Conservation (phyloP, 1,140 invertebrate genomes). For the Aphelinus atriplicis region DNA sequence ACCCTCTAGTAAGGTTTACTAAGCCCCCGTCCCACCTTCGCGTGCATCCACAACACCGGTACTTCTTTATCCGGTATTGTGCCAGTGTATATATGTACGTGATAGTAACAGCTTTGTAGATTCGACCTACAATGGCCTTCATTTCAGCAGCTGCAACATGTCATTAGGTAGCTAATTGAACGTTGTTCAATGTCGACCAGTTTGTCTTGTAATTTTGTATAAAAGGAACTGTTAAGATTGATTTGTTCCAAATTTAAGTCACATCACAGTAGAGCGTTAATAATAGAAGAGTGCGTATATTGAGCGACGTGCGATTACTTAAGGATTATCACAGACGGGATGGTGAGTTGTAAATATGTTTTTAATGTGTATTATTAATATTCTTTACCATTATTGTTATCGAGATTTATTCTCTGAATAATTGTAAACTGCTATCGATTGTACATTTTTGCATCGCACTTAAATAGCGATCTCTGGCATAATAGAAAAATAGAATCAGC, state of each 20-base stretch:
- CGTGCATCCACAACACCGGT: not conserved
- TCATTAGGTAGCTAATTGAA: constrained; percentile 53
- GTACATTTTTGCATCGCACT: constrained; percentile 47
- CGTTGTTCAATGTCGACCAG: constrained; percentile 5
- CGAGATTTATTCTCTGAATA: constrained; percentile 54
- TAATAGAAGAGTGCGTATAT: constrained; percentile 28
- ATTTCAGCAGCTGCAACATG: constrained; percentile 55
- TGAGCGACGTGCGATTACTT: constrained; percentile 52
- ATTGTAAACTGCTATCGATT: constrained; percentile 50
- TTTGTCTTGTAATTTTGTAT: constrained; percentile 59
- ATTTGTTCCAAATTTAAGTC: constrained; percentile 54
- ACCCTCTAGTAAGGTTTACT: constrained; percentile 66
- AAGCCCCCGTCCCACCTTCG: constrained; percentile 34
- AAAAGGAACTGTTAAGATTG: constrained; percentile 60
- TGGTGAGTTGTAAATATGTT: constrained; percentile 60
- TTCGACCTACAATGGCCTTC: constrained; percentile 33
- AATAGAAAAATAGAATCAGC: constrained; percentile 31
- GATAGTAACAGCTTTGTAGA: constrained; percentile 7
- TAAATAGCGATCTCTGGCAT: constrained; percentile 35
- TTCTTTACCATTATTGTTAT: constrained; percentile 55
- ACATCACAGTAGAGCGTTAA: constrained; percentile 48
- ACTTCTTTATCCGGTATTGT: constrained; percentile 1
- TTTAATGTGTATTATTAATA: constrained; percentile 51
- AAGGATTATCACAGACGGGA: constrained; percentile 48
- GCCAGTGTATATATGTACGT: constrained; percentile 16